These are phyloP conservation scores for Scomber scombrus DNA, from an alignment of 2,113 vertebrate species.

Conservation along the genomic window DNA sequence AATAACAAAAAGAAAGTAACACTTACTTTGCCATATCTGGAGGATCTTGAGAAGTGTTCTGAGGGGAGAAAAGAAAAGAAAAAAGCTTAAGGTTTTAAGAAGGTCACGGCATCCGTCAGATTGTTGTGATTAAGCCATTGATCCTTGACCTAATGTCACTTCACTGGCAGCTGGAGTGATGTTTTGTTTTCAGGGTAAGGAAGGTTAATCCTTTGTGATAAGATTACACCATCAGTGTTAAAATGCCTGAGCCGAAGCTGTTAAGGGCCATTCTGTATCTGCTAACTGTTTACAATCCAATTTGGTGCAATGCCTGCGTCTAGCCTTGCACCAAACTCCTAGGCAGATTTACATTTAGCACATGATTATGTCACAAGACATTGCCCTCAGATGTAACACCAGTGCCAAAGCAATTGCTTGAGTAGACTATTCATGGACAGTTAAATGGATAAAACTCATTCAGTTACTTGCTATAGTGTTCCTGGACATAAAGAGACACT, in stretches of 20 bases:
- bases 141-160: slow-evolving; percentile 21
- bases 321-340: neutral
- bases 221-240: slow-evolving; percentile 70
- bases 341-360: slow-evolving; percentile 16
- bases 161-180: slow-evolving; percentile 12
- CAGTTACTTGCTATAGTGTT: slow-evolving; percentile 14
- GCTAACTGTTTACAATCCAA: neutral
- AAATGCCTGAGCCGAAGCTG: slow-evolving; percentile 39
- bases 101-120: slow-evolving; percentile 18
- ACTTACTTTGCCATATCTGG: slow-evolving; percentile 80
- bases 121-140: slow-evolving; percentile 7
- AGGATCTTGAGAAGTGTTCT: slow-evolving; percentile 35
- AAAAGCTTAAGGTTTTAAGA: neutral
- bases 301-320: too few relatives aligned
- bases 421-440: slow-evolving; percentile 28
- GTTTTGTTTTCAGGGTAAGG: slow-evolving; percentile 26
- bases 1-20: neutral
- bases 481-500: slow-evolving; percentile 18
- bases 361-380: slow-evolving; percentile 27
- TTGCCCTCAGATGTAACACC: slow-evolving; percentile 3
- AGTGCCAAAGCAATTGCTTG: neutral
- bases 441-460: slow-evolving; percentile 44
- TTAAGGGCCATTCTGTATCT: neutral
- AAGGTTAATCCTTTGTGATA: slow-evolving; percentile 67
- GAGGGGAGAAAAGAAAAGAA: slow-evolving; percentile 22